phyloP scores from a whole-genome alignment of 92 coral and sea anemone genomes.

The Metridium senile region DNA sequence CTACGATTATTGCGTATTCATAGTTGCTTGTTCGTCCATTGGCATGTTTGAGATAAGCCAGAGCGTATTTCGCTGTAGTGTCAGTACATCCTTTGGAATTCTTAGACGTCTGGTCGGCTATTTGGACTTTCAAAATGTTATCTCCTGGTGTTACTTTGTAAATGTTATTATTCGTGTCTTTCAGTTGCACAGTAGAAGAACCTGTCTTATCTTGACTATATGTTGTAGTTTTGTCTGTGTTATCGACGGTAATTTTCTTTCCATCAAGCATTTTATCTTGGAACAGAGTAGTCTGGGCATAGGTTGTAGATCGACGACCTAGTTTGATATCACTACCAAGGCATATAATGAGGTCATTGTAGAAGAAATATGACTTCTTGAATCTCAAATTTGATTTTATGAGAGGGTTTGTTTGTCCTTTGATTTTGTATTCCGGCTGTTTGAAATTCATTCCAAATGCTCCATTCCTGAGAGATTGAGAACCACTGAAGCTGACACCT shows the following conservation, averaged over 20 bases:
- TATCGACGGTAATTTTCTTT: neutral
- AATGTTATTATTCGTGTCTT: constrained; percentile 11
- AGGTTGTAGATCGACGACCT: neutral
- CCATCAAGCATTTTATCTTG: constrained; percentile 54
- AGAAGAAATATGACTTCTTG: constrained; percentile 76
- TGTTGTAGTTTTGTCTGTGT: neutral
- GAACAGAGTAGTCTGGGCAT: constrained; percentile 67
- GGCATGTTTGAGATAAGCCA: constrained; percentile 66
- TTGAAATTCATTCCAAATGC: constrained; percentile 69
- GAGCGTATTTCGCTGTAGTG: constrained; percentile 47
- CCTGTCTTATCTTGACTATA: neutral
- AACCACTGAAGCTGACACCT: constrained; percentile 67
- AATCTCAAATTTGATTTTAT: constrained; percentile 6
- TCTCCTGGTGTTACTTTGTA: neutral
- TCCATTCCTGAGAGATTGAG: constrained; percentile 58
- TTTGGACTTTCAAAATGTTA: constrained; percentile 11
- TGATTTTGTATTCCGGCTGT: constrained; percentile 45
- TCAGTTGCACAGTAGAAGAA: neutral
- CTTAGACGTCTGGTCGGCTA: constrained; percentile 44
- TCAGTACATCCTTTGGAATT: neutral
- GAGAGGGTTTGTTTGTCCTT: neutral
- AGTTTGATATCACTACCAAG: constrained; percentile 63
- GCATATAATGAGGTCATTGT: constrained; percentile 59
- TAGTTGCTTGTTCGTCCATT: neutral
- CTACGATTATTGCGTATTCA: neutral